Conservation (phyloP, 2,113 vertebrate genomes). For the Salminus brasiliensis region DNA sequence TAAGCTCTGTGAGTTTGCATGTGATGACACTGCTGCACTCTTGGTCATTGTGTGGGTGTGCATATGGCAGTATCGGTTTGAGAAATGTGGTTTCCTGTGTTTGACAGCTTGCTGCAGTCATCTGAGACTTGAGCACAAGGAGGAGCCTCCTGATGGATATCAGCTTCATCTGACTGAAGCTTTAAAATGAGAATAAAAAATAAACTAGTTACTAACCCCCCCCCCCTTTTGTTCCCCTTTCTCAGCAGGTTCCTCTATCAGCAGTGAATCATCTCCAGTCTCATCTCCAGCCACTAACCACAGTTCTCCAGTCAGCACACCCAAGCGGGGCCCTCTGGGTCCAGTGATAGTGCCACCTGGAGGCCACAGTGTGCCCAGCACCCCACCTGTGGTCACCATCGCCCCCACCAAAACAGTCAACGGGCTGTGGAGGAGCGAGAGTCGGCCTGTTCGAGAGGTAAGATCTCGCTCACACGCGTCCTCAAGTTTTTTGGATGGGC, state of each 20-base stretch:
- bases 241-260: constrained; percentile 90
- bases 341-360: constrained; percentile 89
- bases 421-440: constrained; percentile 94
- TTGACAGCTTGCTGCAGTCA: constrained; percentile 13
- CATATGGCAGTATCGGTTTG: constrained; percentile 28
- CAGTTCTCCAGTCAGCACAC: constrained; percentile 95
- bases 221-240: background rate
- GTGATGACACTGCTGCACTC: background rate
- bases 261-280: constrained; percentile 95
- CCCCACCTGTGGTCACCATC: constrained; percentile 96
- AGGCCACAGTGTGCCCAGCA: constrained; percentile 95
- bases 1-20: background rate
- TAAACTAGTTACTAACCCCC: background rate
- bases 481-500: too few relatives aligned
- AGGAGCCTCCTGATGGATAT: constrained; percentile 14
- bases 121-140: background rate
- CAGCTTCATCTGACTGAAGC: background rate
- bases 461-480: too few relatives aligned
- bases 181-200: background rate
- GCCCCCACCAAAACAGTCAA: constrained; percentile 98
- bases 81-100: constrained; percentile 39
- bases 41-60: background rate
- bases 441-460: constrained; percentile 84
- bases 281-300: constrained; percentile 98
- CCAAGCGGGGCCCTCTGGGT: constrained; percentile 93